phyloP scores from a whole-genome alignment of 1,140 invertebrate species.

The Eciton burchellii region DNA sequence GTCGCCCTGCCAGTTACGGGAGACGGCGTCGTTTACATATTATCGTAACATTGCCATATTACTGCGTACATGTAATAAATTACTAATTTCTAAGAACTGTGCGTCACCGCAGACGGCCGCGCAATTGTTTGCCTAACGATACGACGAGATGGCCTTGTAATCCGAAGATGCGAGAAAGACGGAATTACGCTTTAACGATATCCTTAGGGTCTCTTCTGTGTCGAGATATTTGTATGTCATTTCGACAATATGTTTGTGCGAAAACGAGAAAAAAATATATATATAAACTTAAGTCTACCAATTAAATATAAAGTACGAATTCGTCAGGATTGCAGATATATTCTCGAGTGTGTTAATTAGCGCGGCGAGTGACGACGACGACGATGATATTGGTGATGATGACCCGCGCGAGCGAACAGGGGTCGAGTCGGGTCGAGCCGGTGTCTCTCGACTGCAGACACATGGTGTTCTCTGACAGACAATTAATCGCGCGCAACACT shows the following conservation, averaged over 20 bases:
- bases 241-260: not conserved
- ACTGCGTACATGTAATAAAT: slow-evolving; percentile 26
- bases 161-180: not conserved
- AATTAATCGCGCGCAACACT: slow-evolving; percentile 44
- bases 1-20: slow-evolving; percentile 8
- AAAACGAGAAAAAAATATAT: not conserved
- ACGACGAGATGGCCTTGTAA: slow-evolving; percentile 5
- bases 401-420: not conserved
- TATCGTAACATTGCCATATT: slow-evolving; percentile 40
- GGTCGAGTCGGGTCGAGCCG: not conserved
- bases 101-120: not conserved
- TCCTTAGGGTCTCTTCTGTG: slow-evolving; percentile 18
- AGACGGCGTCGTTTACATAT: slow-evolving; percentile 27
- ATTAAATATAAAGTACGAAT: slow-evolving; percentile 39
- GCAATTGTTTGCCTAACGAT: slow-evolving; percentile 8
- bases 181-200: slow-evolving; percentile 28
- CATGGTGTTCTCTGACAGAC: slow-evolving; percentile 11
- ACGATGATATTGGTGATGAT: slow-evolving; percentile 10
- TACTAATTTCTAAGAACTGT: slow-evolving; percentile 24
- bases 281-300: slow-evolving; percentile 10
- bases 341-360: slow-evolving; percentile 32
- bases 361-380: slow-evolving; percentile 14
- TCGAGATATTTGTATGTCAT: slow-evolving; percentile 27
- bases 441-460: slow-evolving; percentile 37
- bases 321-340: slow-evolving; percentile 18